Evolutionary conservation across 2,888 invertebrate genomes (phyloP).

Genomic region (Rhingia rostrata): DNA sequence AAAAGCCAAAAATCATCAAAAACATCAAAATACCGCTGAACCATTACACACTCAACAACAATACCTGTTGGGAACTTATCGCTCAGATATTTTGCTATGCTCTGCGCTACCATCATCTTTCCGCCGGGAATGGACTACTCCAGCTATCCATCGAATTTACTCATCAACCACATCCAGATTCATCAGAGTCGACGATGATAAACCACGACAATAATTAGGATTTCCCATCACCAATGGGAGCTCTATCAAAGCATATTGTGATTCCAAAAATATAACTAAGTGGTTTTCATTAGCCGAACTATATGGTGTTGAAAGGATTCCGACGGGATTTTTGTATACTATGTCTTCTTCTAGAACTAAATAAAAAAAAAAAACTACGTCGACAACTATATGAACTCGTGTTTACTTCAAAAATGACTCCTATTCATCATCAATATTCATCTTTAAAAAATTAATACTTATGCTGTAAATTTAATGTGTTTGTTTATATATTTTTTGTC

Average conservation of each 20-base stretch:
- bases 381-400: slow-evolving; percentile 53
- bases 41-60: slow-evolving; percentile 75
- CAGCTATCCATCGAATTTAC: slow-evolving; percentile 80
- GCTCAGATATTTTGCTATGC: slow-evolving; percentile 81
- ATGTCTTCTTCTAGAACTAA: slow-evolving; percentile 49
- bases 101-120: slow-evolving; percentile 80
- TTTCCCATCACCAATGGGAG: slow-evolving; percentile 70
- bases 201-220: slow-evolving; percentile 71
- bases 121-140: slow-evolving; percentile 78
- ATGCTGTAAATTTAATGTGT: slow-evolving; percentile 34
- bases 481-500: slow-evolving; percentile 16
- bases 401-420: slow-evolving; percentile 40
- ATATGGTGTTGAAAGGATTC: not conserved
- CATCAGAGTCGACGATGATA: slow-evolving; percentile 37
- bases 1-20: slow-evolving; percentile 75
- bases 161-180: slow-evolving; percentile 40
- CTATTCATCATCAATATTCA: slow-evolving; percentile 56
- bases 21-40: slow-evolving; percentile 80
- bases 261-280: slow-evolving; percentile 77
- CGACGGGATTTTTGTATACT: slow-evolving; percentile 38
- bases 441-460: slow-evolving; percentile 18
- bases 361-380: slow-evolving; percentile 39
- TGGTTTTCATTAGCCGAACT: slow-evolving; percentile 62
- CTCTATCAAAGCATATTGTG: slow-evolving; percentile 83
- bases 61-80: slow-evolving; percentile 80